Evolutionary conservation across 2,888 invertebrate genomes (phyloP), one percentile per base, ranked within the genome.

Genomic region (Frankliniella fusca): DNA sequence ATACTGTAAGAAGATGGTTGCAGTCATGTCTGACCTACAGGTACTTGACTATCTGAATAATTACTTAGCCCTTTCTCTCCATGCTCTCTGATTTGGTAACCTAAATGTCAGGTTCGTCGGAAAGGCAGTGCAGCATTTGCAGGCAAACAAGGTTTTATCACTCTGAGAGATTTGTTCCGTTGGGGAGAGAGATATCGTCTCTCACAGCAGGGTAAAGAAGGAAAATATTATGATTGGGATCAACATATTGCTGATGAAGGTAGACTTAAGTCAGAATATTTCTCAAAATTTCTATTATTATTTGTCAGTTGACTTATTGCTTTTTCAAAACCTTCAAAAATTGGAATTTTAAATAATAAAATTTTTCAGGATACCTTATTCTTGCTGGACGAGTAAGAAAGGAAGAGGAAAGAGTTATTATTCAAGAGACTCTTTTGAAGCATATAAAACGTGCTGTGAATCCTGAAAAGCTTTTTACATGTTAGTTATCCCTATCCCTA

Each of bases 211-310:
- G 89, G 91, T 11, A 88, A 89, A 11, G 88, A 89, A 0, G 90
- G 91, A 70, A 88, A 87, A 65, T 93, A 94, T 85, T 97, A 97
- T 86, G 97, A 98, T 88, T 99, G 98, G 98, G 95, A 97, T 88
- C 97, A 98, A 87, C 97, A 97, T 88, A 91, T 99, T 80, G 96
- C 97, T 0, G 98, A 99, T 87, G 97, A 98, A 89, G 98, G 89
- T 86, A 83, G 80, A 7, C 84, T 28, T 82, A 15, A 23, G 12
- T n/a, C 18, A 80, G n/a, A n/a, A 28, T 48, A 20, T 48, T 82
- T 79, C 23, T n/a, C n/a, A n/a, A n/a, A n/a, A 23, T 83, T 49
- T 8, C 38, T 82, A 50, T 18, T 27, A 48, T 27, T 48, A n/a
- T 76, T 48, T 81, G 81, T 50, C 48, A 48, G 54, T 7, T 48